These are phyloP conservation scores for Colletes collaris DNA, from an alignment of 2,888 invertebrate genomes.

Conservation along the genomic window DNA sequence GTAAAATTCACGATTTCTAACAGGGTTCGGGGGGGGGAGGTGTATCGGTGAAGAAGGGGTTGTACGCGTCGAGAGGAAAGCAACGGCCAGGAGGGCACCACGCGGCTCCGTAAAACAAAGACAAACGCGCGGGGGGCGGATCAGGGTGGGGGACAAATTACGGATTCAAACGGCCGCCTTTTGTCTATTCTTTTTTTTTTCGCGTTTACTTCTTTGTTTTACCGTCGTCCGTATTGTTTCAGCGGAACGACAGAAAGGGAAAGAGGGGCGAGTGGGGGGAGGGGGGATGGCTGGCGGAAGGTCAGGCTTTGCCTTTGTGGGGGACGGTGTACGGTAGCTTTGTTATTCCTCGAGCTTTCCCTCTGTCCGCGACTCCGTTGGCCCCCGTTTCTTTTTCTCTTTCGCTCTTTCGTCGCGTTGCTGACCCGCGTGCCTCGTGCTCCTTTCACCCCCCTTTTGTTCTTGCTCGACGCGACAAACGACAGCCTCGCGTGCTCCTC, in stretches of 20 bases:
- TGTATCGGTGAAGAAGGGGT: neutral
- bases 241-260: conserved; percentile 58
- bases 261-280: conserved; percentile 32
- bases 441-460: conserved; percentile 40
- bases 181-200: conserved; percentile 73
- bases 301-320: conserved; percentile 72
- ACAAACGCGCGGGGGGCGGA: conserved; percentile 59
- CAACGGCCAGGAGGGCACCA: conserved; percentile 37
- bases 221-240: conserved; percentile 79
- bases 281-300: conserved; percentile 47
- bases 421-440: conserved; percentile 52
- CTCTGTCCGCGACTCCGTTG: conserved; percentile 20
- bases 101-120: conserved; percentile 76
- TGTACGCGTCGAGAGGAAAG: conserved; percentile 34
- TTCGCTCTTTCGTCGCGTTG: conserved; percentile 58
- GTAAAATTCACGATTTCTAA: conserved; percentile 51
- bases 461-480: conserved; percentile 37
- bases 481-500: conserved; percentile 19
- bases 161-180: conserved; percentile 81
- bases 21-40: conserved; percentile 9
- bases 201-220: conserved; percentile 82
- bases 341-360: conserved; percentile 74
- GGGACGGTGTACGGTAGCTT: conserved; percentile 67
- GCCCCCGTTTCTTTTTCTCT: conserved; percentile 41
- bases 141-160: conserved; percentile 76